These are phyloP conservation scores for Resseliella maxima DNA, from an alignment of 2,888 invertebrate species.

Conservation along the genomic window DNA sequence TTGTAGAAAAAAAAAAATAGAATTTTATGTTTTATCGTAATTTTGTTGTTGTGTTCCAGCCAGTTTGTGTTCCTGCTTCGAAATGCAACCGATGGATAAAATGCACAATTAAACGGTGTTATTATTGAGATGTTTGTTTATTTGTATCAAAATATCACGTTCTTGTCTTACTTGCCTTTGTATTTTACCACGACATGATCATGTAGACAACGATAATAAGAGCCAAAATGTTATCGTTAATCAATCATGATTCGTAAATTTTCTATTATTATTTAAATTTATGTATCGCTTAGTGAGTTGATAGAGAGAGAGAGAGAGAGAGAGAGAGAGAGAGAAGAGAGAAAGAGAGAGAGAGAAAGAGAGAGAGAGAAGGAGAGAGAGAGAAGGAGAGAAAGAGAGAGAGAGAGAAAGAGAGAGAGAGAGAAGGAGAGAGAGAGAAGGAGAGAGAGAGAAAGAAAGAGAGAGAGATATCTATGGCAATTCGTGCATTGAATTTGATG, in stretches of 20 bases:
- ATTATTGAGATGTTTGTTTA: slow-evolving; percentile 12
- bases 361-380: background rate
- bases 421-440: background rate
- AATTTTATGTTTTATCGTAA: too few species aligned
- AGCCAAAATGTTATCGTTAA: slow-evolving; percentile 50
- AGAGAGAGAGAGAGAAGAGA: background rate
- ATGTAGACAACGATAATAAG: background rate
- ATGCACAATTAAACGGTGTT: background rate
- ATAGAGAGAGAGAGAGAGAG: background rate
- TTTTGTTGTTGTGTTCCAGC: background rate
- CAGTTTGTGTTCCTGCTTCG: background rate
- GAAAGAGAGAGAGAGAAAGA: background rate
- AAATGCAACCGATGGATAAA: background rate
- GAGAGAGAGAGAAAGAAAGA: too few species aligned
- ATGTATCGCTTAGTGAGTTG: slow-evolving; percentile 31
- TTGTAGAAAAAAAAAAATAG: too few species aligned
- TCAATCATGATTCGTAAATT: slow-evolving; percentile 36
- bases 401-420: background rate
- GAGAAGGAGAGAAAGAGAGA: background rate
- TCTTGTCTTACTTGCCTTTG: background rate
- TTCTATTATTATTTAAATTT: slow-evolving; percentile 48
- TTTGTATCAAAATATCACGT: slow-evolving; percentile 3
- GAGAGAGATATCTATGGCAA: background rate
- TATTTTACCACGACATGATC: background rate
- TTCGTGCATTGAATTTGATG: background rate